Base-by-base conservation (phyloP, 2,888 invertebrate species). In the Torymus texanus region DNA sequence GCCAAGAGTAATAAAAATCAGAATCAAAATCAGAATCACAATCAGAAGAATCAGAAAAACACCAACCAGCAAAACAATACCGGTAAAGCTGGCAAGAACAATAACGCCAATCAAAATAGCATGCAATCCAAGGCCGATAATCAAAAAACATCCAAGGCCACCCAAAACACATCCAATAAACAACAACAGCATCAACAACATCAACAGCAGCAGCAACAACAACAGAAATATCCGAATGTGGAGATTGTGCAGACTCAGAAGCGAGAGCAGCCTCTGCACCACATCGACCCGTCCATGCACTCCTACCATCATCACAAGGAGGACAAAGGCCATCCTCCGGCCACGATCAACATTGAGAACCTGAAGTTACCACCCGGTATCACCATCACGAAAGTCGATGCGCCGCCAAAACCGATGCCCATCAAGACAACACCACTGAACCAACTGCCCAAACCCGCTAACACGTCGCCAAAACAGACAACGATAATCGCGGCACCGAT, bases 341-440 rank as follows among this genome's bases (percentile, higher is more conserved):
- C 84, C 0, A 88, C 87, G 66, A 89, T 90, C 18, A 88, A 88
- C 75, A 90, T 90, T 67, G 90, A 90, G 79, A 89, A 89, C 84
- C 83, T 90, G 16, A 90, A 89, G 78, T 81, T 96, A 62, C 96
- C 96, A 0, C 95, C 96, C 0, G 96, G 96, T n/a, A 96, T 96
- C 65, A 96, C 95, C 0, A 92, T 95, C 58, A 95, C 95, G 0
- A 92, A 95, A 79, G 95, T 95, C 0, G 94, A 94, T 72, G 90
- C 88, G 2, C 90, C 90, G 1, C 84, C 85, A 1, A 89, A 87
- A 71, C 86, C 86, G 18, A 82, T 88, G 53, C 89, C 89, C 0
- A 86, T 89, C 13, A 89, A 87, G 83, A 86, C 89, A 2, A 29
- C 29, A 29, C 29, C 29, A 5, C 29, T 29, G 5, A 84, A 87